phyloP scores from a whole-genome alignment of 2,113 vertebrate species.

The Serinus canaria region DNA sequence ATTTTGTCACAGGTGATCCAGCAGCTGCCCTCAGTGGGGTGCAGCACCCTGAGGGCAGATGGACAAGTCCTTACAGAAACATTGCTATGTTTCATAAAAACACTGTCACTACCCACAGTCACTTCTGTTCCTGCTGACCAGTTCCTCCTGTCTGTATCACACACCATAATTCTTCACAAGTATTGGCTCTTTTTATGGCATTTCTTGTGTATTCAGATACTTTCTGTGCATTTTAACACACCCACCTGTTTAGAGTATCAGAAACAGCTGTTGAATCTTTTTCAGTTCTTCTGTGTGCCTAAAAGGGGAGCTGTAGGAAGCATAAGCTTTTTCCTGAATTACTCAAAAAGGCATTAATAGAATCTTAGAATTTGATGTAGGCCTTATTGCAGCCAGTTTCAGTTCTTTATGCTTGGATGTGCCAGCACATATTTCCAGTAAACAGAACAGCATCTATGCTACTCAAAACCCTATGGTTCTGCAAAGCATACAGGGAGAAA shows the following conservation, averaged over 20 bases:
- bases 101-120: not conserved
- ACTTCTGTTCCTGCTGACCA: not conserved
- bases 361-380: not conserved
- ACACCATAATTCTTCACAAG: not conserved
- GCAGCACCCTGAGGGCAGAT: not conserved
- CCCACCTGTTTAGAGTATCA: not conserved
- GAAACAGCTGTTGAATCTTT: not conserved
- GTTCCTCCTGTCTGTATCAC: not conserved
- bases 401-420: not conserved
- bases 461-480: not conserved
- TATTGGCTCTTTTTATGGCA: not conserved
- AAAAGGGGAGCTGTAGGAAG: not conserved
- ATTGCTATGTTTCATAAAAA: not conserved
- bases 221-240: not conserved
- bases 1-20: not conserved
- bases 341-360: not conserved
- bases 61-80: not conserved
- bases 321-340: not conserved
- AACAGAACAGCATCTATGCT: not conserved
- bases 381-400: not conserved
- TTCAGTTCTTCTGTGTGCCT: not conserved
- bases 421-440: not conserved
- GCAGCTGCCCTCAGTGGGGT: not conserved
- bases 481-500: not conserved
- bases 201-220: not conserved